Conservation (phyloP, 2,888 invertebrate genomes). For the Actias luna region DNA sequence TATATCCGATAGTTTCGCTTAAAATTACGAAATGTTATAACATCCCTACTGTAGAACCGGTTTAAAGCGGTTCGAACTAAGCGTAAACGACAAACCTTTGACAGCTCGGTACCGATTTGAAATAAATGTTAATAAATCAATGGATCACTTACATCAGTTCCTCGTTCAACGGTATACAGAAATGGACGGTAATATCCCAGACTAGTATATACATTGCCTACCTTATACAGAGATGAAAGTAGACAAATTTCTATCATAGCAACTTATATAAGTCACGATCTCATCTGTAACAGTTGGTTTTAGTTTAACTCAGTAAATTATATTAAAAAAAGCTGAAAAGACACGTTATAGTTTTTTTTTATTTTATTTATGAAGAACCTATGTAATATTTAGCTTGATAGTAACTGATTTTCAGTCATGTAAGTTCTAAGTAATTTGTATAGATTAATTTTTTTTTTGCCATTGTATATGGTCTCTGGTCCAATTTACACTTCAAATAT, state of each 20-base stretch:
- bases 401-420: too few relatives aligned
- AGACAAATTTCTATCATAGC: conserved; percentile 1
- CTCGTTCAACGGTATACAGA: conserved; percentile 6
- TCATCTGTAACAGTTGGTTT: conserved; percentile 66
- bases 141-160: not conserved
- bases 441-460: too few relatives aligned
- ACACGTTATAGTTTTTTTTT: too few relatives aligned
- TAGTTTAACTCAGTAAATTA: not conserved
- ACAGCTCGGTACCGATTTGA: not conserved
- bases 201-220: not conserved
- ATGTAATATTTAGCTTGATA: too few relatives aligned
- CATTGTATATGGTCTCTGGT: too few relatives aligned
- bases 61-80: not conserved
- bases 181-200: not conserved
- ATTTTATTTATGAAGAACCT: too few relatives aligned
- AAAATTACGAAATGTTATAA: too few relatives aligned
- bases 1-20: too few relatives aligned
- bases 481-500: too few relatives aligned
- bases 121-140: not conserved
- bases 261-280: conserved; percentile 56
- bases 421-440: too few relatives aligned
- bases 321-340: not conserved
- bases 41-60: not conserved
- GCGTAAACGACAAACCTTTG: not conserved
- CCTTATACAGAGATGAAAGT: conserved; percentile 8